phyloP scores from a whole-genome alignment of 1,140 invertebrate genomes.

The Drosophila bocki region DNA sequence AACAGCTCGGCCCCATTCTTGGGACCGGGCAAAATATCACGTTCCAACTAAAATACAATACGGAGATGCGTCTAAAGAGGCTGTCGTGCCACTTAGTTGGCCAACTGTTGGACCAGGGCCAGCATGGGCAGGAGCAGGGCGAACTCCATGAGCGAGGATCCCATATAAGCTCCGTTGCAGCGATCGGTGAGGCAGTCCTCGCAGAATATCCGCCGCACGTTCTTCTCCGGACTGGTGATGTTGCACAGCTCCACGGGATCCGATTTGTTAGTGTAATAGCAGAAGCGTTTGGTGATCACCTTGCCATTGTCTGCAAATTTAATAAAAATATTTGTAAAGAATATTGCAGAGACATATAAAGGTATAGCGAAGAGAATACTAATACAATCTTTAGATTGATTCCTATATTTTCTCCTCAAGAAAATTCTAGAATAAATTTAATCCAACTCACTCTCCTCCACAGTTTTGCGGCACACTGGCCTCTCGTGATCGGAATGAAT shows the following conservation, averaged over 20 bases:
- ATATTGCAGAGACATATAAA: background rate
- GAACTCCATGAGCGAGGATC: constrained; percentile 40
- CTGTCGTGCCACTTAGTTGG: constrained; percentile 30
- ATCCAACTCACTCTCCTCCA: constrained; percentile 69
- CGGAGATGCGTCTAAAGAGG: constrained; percentile 8
- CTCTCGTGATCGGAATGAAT: constrained; percentile 79
- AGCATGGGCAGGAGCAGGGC: constrained; percentile 49
- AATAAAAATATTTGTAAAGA: background rate
- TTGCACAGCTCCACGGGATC: constrained; percentile 75
- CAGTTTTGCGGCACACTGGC: constrained; percentile 80
- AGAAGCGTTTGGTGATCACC: constrained; percentile 76
- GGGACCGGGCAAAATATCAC: constrained; percentile 74
- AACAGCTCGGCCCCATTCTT: constrained; percentile 27
- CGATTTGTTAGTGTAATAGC: constrained; percentile 83
- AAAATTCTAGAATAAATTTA: no score
- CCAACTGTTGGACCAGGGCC: constrained; percentile 41
- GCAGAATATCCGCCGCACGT: constrained; percentile 79
- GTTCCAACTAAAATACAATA: constrained; percentile 66
- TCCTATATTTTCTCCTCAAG: no score
- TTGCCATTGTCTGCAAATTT: constrained; percentile 70
- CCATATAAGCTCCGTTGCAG: constrained; percentile 63
- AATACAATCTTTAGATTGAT: no score
- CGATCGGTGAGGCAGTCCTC: constrained; percentile 76
- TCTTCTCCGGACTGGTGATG: constrained; percentile 74
- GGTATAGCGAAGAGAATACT: background rate